Base-by-base conservation (phyloP, 2,113 vertebrate species). In the Oreochromis tanganicae region DNA sequence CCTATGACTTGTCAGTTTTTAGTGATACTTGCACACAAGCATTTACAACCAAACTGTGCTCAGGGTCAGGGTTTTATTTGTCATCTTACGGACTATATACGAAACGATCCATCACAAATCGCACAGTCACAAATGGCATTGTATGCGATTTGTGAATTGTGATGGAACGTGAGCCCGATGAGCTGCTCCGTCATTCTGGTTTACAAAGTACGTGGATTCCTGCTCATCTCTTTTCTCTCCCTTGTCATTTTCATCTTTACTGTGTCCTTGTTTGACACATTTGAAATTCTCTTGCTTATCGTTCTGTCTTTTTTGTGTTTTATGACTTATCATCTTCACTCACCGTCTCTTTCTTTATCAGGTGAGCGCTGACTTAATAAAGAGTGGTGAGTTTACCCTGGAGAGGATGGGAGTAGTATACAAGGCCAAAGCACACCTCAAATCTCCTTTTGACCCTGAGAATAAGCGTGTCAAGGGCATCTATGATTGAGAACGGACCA, bases 381-480 rank as follows among this genome's bases (percentile, higher is more conserved):
- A 94, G 92, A 97, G 87, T 0, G 98, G 98, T 1, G 94, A 97
- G 66, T 99, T 99, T 3, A 85, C 95, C 17, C 93, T 99, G 96
- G 98, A 99, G 93, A 91, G 97, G 88, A 99, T 99, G 98, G 98
- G 98, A 5, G 96, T 97, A 84, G 82, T 90, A 3, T 98, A 97
- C 50, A 84, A 97, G 3, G 98, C 98, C 85, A 96, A 6, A 29
- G 97, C 97, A 36, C 98, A 99, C 95, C 94, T 97, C 87, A 98
- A 97, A 71, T 97, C 98, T 4, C 98, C 97, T 1, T 99, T 99
- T 1, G 98, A 99, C 87, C 97, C 98, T 0, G 96, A 98, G 91
- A 99, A 98, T 95, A 98, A 97, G 93, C 95, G 98, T 0, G 94
- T 99, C 81, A 99, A 97, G 82, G 99, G 98, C 3, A 94, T 98